Base-by-base conservation (phyloP, 2,888 invertebrate genomes). In the Zele albiditarsus region DNA sequence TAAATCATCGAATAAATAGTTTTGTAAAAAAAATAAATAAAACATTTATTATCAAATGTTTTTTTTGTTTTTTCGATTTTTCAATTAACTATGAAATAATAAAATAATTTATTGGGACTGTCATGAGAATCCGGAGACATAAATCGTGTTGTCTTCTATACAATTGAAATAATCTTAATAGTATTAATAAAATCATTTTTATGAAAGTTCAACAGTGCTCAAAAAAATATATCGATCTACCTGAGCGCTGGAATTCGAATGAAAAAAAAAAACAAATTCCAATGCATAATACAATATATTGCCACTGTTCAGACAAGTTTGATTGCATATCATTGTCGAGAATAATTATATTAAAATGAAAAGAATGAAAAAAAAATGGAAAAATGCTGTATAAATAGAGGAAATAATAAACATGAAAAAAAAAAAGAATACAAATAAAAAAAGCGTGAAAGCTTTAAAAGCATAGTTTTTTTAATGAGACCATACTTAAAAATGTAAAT, bases 381-480 rank as follows among this genome's bases (percentile, higher is more conserved):
- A 8, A 12, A 38, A 38, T 38, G 46, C 46, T 46, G 46, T 0
- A 46, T 46, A 46, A 46, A 46, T 46, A 0, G 16, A n/a, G 3
- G n/a, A n/a, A 46, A 16, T 33, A 53, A 65, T 74, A 62, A 25
- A 25, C 28, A 38, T 3, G 28, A 42, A 23, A 16, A 46, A 66
- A 53, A 57, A 31, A 28, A 31, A 28, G 23, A 33, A 28, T 16
- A 60, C 28, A 16, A 28, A 2, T 14, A 60, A 28, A 60, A 60
- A 20, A 60, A 60, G 6, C 14, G 14, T 16, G 16, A 28, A 28
- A 31, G 60, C 60, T 28, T n/a, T 60, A 60, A 28, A 33, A n/a
- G 57, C 23, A 57, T 57, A 20, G 20, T 53, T 57, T 42, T 66
- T 31, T 57, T 68, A 68, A 68, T 31, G 71, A 42, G 31, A 58